Base-by-base conservation (phyloP, 2,113 vertebrate species). In the Paradisaea rubra region DNA sequence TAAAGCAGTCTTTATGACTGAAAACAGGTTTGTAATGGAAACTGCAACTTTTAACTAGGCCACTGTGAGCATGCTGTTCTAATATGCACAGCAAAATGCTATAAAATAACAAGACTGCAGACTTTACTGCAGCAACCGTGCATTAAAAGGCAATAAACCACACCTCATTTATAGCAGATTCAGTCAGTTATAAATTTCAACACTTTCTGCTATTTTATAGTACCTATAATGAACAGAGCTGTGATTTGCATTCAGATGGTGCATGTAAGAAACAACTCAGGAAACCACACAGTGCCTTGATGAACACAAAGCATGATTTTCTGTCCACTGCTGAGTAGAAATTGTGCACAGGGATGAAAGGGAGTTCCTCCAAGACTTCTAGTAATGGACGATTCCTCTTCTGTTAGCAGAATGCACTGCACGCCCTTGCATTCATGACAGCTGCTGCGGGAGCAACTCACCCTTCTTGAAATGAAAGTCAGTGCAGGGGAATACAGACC, bases 141-240 rank as follows among this genome's bases (percentile, higher is more conserved):
- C 95, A 92, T 93, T 96, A 94, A 83, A 74, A 96, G 76, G 81
- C 91, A 89, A 96, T 97, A 96, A 97, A 97, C 37, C 45, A 91
- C 70, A 53, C 49, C 79, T 45, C 78, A 66, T 94, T 96, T 92
- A 95, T 92, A 89, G 69, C 76, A 96, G 94, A 97, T 92, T 85
- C 94, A 91, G 45, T 79, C 72, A 68, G 93, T 87, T 94, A 78
- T 76, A 93, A 97, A 97, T 96, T 96, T 94, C 78, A 96, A 66
- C 42, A 86, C 41, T 97, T 91, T 89, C 81, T 84, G 88, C 64
- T 90, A 50, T 96, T 97, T 97, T 96, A 97, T 92, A 71, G 77
- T n/a, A 50, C 66, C 85, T 68, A 72, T 97, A 93, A 97, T 93
- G 95, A 97, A 74, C 74, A 88, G 30, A 95, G 76, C 77, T 97